Conservation (phyloP, 2,797 vertebrate species). For the Phoeniculus purpureus region DNA sequence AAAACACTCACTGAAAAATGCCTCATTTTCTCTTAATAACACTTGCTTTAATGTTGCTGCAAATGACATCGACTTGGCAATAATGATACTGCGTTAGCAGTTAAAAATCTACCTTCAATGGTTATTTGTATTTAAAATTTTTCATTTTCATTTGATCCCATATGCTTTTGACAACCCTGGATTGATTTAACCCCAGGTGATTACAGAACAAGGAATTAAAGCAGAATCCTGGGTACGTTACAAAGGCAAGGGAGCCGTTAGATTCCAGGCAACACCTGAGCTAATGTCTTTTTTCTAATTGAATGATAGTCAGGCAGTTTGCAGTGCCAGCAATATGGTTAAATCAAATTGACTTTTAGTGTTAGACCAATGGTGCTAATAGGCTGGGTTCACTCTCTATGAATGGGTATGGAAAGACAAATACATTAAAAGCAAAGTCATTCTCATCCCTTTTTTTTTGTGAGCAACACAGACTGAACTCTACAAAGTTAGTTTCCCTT, state of each 20-base stretch:
- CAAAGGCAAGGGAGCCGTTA: conserved; percentile 9
- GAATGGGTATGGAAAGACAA: conserved; percentile 44
- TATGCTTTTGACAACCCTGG: conserved; percentile 9
- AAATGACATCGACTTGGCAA: conserved; percentile 11
- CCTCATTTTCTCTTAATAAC: conserved; percentile 43
- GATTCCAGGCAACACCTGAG: conserved; percentile 14
- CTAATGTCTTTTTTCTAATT: conserved; percentile 39
- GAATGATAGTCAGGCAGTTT: conserved; percentile 38
- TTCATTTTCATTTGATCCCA: conserved; percentile 26
- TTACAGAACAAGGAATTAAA: conserved; percentile 10
- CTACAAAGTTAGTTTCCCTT: neutral
- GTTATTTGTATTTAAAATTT: conserved; percentile 19
- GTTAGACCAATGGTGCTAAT: conserved; percentile 29
- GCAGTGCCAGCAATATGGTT: conserved; percentile 56
- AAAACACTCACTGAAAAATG: conserved; percentile 51
- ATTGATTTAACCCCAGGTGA: conserved; percentile 11
- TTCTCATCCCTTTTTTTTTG: conserved; percentile 29
- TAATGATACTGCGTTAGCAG: neutral
- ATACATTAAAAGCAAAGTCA: conserved; percentile 50
- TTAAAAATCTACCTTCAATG: conserved; percentile 1
- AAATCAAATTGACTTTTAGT: conserved; percentile 58
- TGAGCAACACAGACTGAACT: neutral
- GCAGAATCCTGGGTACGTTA: neutral
- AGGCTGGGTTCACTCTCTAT: conserved; percentile 26
- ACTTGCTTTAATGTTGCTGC: conserved; percentile 28